phyloP scores from a whole-genome alignment of 2,888 invertebrate species.

The Baronia brevicornis region DNA sequence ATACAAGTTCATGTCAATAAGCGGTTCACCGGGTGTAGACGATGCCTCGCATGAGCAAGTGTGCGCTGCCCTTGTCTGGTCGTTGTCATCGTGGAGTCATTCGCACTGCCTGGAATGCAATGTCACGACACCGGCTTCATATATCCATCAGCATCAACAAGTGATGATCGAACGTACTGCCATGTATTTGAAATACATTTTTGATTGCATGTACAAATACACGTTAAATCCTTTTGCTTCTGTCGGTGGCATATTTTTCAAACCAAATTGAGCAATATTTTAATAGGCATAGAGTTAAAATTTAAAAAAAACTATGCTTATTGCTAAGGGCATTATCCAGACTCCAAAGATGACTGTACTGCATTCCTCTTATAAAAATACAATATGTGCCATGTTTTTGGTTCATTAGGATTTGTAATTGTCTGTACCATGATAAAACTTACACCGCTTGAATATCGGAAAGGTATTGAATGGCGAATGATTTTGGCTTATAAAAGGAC shows the following conservation, averaged over 20 bases:
- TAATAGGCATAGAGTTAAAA: constrained; percentile 40
- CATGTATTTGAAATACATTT: constrained; percentile 13
- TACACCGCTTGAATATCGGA: constrained; percentile 31
- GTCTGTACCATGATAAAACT: constrained; percentile 20
- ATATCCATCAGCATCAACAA: constrained; percentile 25
- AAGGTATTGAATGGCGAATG: constrained; percentile 49
- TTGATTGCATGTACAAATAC: not conserved
- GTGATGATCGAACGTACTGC: constrained; percentile 19
- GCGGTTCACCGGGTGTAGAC: constrained; percentile 24
- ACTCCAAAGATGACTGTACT: constrained; percentile 33
- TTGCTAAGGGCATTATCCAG: constrained; percentile 54
- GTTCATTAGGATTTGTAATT: constrained; percentile 25
- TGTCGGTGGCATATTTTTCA: constrained; percentile 10
- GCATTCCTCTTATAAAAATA: constrained; percentile 23
- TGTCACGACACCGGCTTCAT: constrained; percentile 54
- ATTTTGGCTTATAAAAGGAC: constrained; percentile 37
- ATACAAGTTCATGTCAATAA: constrained; percentile 12
- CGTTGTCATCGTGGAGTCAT: constrained; percentile 67
- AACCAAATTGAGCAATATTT: constrained; percentile 46
- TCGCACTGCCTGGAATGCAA: constrained; percentile 69
- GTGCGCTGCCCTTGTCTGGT: constrained; percentile 65
- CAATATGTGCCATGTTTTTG: constrained; percentile 28
- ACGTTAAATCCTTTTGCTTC: constrained; percentile 23
- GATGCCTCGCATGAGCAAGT: constrained; percentile 46
- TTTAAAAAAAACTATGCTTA: constrained; percentile 39